Base-by-base conservation (phyloP, 2,797 vertebrate genomes). In the Clarias fuscus region DNA sequence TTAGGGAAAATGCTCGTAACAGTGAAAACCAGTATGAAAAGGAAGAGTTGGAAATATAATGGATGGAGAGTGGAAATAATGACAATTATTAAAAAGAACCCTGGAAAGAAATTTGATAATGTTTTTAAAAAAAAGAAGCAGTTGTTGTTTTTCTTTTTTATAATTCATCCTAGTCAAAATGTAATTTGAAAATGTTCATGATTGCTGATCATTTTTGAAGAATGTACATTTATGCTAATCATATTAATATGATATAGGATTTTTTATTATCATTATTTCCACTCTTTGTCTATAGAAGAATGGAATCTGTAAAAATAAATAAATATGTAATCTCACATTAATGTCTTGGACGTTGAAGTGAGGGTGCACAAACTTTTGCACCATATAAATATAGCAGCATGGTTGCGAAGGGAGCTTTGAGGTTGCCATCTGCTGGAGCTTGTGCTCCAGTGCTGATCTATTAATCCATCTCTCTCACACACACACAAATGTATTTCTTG, bases 341-440 rank as follows among this genome's bases (percentile, higher is more conserved):
- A n/a, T 73, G 40, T 24, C 71, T n/a, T 71, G 10, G 0, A 15
- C 7, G 22, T 13, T 24, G 3, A 43, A 43, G 17, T 1, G 1
- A 24, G 37, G 71, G 70, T 24, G 70, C 37, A 72, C 37, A 72
- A 24, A 72, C 70, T 48, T 73, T 14, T 43, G 71, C 71, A 73
- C 10, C 24, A 10, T 24, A 43, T 48, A 48, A 24, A 37, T 5
- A 43, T 22, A 72, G 20, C 11, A 40, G 37, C 15, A 18, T 20
- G n/a, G 20, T 7, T 20, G 17, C 56, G 11, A n/a, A 58, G 43
- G 43, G 56, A 77, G n/a, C 73, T 33, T 77, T 58, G 7, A 58
- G 27, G 75, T 20, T 1, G 53, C 75, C 75, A 58, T 58, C 75
- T 77, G 1, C 75, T 77, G 75, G 75, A 77, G 11, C 73, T 76